Evolutionary conservation across 2,797 vertebrate species (phyloP), one percentile per base, ranked within the genome.

Genomic region (Lagorchestes hirsutus): DNA sequence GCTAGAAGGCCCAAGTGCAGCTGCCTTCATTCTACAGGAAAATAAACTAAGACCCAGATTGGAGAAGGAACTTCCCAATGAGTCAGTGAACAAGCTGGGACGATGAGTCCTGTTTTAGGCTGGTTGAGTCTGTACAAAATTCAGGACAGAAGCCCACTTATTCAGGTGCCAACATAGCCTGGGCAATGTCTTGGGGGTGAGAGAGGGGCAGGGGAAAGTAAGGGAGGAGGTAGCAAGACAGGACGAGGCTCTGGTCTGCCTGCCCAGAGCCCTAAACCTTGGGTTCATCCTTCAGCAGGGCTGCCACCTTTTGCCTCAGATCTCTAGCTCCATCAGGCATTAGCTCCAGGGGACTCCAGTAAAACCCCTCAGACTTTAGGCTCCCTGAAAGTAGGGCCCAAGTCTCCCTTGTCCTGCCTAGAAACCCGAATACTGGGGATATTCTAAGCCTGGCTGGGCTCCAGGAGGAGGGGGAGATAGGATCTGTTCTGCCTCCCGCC

Each of bases 361-460:
- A 8, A 82, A 82, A 46, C 22, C 40, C 34, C 29, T 74, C 57
- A 95, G 74, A 62, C 52, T 87, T 27, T 54, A 58, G 93, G 12
- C 56, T 94, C 91, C 91, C 82, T 31, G 92, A 50, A 54, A 92
- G 56, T 90, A 22, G 93, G 40, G 94, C 94, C 93, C 93, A 90
- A 62, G 55, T 97, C 57, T 0, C 96, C 96, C 96, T 95, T 93
- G 90, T 29, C 54, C 56, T 0, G 8, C n/a, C 58, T 92, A 95
- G 56, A 40, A 52, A 87, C 91, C 96, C 97, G 57, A 90, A 97
- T 95, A 95, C 95, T 31, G 95, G 97, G 97, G 97, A 97, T 98
- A 98, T 98, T 98, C 98, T 97, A 97, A 97, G 98, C 97, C 97
- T 98, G 98, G 98, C 97, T 97, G 90, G 12, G 0, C 97, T 96